phyloP scores from a whole-genome alignment of 2,797 vertebrate genomes.

The Holocentrus rufus region DNA sequence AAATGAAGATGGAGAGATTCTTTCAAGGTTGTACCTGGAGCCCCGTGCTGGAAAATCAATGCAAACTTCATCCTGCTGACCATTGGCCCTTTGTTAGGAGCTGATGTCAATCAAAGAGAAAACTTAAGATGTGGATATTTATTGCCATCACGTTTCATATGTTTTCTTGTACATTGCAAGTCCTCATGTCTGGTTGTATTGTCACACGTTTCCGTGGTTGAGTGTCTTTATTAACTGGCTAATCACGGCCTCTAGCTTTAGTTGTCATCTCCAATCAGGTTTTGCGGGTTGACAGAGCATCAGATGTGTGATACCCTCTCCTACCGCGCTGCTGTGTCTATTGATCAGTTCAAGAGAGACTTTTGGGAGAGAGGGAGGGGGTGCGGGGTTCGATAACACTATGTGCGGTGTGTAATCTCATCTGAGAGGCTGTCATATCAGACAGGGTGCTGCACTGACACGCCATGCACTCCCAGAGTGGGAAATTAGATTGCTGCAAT shows the following conservation, averaged over 20 bases:
- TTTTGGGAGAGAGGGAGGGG: slow-evolving; percentile 54
- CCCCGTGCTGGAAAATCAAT: slow-evolving; percentile 5
- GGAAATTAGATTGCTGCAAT: slow-evolving; percentile 76
- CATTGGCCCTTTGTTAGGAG: not conserved
- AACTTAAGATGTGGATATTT: not conserved
- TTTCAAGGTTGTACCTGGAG: slow-evolving; percentile 17
- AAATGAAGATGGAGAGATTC: slow-evolving; percentile 32
- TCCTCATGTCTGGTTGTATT: slow-evolving; percentile 13
- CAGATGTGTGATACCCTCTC: slow-evolving; percentile 49
- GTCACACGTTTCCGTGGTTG: not conserved
- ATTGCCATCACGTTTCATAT: not conserved
- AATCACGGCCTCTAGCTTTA: slow-evolving; percentile 63
- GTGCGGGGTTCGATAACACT: slow-evolving; percentile 66
- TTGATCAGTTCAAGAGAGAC: slow-evolving; percentile 69
- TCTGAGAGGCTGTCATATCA: slow-evolving; percentile 77
- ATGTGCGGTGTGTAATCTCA: slow-evolving; percentile 76
- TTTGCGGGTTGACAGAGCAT: slow-evolving; percentile 55
- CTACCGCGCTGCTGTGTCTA: slow-evolving; percentile 37
- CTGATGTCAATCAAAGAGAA: slow-evolving; percentile 18
- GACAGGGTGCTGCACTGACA: slow-evolving; percentile 67
- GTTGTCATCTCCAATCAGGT: slow-evolving; percentile 68
- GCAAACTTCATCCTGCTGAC: slow-evolving; percentile 7
- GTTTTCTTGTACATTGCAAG: slow-evolving; percentile 10
- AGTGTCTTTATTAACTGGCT: slow-evolving; percentile 58
- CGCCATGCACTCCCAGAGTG: slow-evolving; percentile 60